phyloP scores from a whole-genome alignment of 30 jellyfish, hydroid and myxozoan species.

The Turritopsis rubra region DNA sequence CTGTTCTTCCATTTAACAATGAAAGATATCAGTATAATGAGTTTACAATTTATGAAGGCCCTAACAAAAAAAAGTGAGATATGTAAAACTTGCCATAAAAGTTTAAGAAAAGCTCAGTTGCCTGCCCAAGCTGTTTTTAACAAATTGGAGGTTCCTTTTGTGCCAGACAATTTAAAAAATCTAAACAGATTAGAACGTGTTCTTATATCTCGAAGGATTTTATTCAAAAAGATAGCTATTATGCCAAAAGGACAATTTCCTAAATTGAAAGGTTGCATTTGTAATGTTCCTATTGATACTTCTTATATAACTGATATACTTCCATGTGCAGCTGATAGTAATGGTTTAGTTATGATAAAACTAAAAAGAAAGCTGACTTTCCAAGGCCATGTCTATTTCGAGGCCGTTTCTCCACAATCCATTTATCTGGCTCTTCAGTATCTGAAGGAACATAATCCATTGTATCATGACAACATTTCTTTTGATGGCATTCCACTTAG shows the following conservation, averaged over 20 bases:
- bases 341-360: neutral
- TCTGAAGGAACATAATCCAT: neutral
- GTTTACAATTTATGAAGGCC: neutral
- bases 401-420: neutral
- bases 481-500: neutral
- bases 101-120: neutral
- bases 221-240: neutral
- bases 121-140: constrained; percentile 13
- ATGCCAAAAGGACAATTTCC: constrained; percentile 15
- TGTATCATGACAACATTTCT: neutral
- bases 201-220: no score
- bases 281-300: constrained; percentile 6
- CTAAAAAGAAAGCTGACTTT: constrained; percentile 3
- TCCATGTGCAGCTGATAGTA: neutral
- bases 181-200: no score
- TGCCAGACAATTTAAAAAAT: no score
- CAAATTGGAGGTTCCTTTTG: no score
- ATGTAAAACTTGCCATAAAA: neutral
- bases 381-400: neutral
- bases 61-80: constrained; percentile 4
- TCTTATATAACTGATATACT: neutral
- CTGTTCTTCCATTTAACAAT: constrained; percentile 13
- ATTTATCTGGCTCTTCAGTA: no score
- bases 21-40: neutral
- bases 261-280: no score